These are phyloP conservation scores for Chalcis sispes DNA, from an alignment of 2,888 invertebrate genomes.

Conservation along the genomic window DNA sequence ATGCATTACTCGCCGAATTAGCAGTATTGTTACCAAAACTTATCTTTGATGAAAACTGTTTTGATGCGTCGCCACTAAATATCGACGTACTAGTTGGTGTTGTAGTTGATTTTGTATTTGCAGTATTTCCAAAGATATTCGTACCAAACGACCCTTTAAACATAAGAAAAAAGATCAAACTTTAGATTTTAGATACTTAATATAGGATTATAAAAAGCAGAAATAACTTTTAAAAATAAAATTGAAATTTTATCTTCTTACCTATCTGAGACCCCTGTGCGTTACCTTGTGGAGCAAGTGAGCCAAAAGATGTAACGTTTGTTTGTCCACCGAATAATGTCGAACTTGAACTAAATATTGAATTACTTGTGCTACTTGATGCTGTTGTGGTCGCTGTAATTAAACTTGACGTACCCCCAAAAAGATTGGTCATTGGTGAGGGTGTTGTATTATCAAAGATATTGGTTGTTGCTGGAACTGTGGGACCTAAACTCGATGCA, in stretches of 20 bases:
- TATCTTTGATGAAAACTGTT: constrained; percentile 24
- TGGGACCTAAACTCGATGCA: too few species aligned
- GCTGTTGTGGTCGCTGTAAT: not conserved
- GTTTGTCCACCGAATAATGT: constrained; percentile 41
- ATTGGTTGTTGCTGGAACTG: not conserved
- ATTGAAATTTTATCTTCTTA: not conserved
- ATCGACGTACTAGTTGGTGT: not conserved
- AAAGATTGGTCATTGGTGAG: not conserved
- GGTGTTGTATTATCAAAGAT: not conserved
- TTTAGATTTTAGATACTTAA: not conserved
- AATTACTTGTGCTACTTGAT: not conserved
- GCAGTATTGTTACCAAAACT: constrained; percentile 31
- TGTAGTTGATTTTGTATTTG: constrained; percentile 44
- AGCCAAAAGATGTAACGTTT: constrained; percentile 24
- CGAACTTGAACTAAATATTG: constrained; percentile 25
- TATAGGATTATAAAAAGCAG: too few species aligned
- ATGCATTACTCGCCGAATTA: constrained; percentile 32
- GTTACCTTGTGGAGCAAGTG: constrained; percentile 1
- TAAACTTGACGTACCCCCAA: not conserved
- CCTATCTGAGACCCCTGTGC: constrained; percentile 2
- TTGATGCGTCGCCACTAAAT: constrained; percentile 33
- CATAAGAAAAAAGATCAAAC: not conserved
- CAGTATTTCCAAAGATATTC: constrained; percentile 54
- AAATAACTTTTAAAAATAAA: not conserved
- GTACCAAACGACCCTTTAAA: constrained; percentile 32